These are phyloP conservation scores for Orestias chungarensis DNA, from an alignment of 2,797 vertebrate genomes.

Conservation along the genomic window DNA sequence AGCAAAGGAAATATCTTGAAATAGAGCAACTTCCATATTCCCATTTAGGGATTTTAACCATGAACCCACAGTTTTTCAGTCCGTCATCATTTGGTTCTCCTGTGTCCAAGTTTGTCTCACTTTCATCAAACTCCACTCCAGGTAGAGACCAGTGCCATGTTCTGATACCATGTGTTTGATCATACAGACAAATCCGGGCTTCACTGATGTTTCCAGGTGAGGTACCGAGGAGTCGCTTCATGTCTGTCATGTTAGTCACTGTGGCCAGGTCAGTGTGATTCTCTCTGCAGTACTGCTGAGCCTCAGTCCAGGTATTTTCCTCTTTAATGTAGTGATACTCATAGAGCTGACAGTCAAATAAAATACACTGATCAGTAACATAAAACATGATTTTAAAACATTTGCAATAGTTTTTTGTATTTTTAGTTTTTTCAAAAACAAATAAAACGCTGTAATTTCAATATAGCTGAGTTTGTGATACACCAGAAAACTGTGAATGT, in stretches of 20 bases:
- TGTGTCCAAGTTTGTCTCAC: background rate
- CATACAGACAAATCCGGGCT: background rate
- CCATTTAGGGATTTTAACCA: fast-evolving
- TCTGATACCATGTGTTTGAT: background rate
- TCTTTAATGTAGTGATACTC: too few species aligned
- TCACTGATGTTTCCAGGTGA: background rate
- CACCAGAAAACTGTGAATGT: too few species aligned
- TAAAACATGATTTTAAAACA: background rate
- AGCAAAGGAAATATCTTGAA: background rate
- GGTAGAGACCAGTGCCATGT: background rate
- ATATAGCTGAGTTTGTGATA: too few species aligned
- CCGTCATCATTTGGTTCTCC: background rate
- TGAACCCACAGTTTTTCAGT: fast-evolving
- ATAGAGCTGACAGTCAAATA: background rate
- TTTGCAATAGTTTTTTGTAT: too few species aligned
- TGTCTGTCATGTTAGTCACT: too few species aligned
- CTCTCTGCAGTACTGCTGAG: conserved; percentile 1
- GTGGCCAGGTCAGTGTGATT: background rate
- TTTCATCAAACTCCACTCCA: background rate
- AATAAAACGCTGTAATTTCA: too few species aligned
- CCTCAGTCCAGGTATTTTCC: background rate
- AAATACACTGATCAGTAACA: background rate
- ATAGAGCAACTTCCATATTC: fast-evolving
- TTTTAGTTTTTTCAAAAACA: too few species aligned
- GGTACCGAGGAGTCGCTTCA: background rate